Base-by-base conservation (phyloP, 2,797 vertebrate genomes). In the Acanthopagrus latus region DNA sequence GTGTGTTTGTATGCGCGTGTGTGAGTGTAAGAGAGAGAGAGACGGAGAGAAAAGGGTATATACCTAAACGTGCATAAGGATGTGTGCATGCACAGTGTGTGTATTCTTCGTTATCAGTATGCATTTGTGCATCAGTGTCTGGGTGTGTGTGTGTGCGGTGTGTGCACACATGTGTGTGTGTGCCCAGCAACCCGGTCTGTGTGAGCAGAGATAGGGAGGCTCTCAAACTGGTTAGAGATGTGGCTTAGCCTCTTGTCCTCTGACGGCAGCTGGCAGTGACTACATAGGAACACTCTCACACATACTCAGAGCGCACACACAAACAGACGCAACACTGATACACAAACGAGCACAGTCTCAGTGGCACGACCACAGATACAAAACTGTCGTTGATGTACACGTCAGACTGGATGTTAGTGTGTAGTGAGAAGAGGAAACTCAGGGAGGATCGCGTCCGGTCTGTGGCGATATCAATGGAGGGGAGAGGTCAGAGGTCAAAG, bases 241-340 rank as follows among this genome's bases (percentile, higher is more conserved):
- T 79, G 81, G 85, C 83, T 90, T 87, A 90, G 86, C 84, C 83
- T 85, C 83, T 89, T 86, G 86, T 89, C 84, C 85, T 90, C 78
- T 80, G 78, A 89, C 29, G 52, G 80, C 71, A 78, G 76, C 58
- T 88, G 84, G 84, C 79, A 86, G 46, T 50, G 78, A 74, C 75
- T 64, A 85, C 81, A 84, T 14, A 84, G 67, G 41, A 83, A 80
- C 69, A 66, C 71, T 20, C 25, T 20, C 51, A 74, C 54, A 51
- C 63, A 72, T 29, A 59, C 14, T 62, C 27, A 64, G 1, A 69
- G 3, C 23, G 74, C 25, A 67, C 46, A 62, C 29, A 71, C n/a
- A 43, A 4, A 50, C n/a, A 70, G 6, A 27, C 2, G 46, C 23
- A 70, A 23, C 44, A 71, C 43, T n/a, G 48, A 71, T 16, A 69